Percentiles rank a stretch among this genome's conserved stretches.
These are phyloP conservation scores for Theristus sp. DNA, from an alignment of 2,888 invertebrate species.

Conservation along the genomic window DNA sequence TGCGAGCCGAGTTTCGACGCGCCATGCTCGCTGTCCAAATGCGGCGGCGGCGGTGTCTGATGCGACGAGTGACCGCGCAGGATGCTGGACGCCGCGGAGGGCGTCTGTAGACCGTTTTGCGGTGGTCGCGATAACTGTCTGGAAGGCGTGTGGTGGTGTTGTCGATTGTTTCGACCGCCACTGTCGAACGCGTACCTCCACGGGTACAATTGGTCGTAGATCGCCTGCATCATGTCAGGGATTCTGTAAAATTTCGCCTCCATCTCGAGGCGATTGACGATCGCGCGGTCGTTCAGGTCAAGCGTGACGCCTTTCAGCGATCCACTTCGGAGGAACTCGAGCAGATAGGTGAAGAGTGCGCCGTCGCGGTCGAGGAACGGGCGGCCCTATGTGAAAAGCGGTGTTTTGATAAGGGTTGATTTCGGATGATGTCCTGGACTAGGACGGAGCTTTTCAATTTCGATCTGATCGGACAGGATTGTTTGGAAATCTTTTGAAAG, in stretches of 20 bases:
- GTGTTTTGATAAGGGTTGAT: no score
- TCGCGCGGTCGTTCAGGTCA: not conserved
- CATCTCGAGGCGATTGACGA: not conserved
- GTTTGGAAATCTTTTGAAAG: no score
- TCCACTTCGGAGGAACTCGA: not conserved
- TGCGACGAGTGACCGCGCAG: not conserved
- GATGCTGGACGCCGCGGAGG: not conserved
- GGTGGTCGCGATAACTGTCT: not conserved
- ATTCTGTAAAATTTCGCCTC: constrained; percentile 1
- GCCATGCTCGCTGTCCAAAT: no score
- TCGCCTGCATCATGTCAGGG: not conserved
- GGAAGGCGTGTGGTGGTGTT: no score
- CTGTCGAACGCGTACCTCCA: not conserved
- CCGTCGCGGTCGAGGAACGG: constrained; percentile 2
- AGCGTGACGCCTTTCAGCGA: not conserved
- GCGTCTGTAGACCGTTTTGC: not conserved
- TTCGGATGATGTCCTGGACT: no score
- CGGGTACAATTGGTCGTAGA: not conserved
- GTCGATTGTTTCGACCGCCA: no score
- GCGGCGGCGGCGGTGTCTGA: no score
- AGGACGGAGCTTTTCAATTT: no score
- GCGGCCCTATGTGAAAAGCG: not conserved
- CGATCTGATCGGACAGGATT: no score
- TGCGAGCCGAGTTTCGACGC: not conserved
- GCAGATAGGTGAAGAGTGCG: not conserved